Evolutionary conservation across 2,888 invertebrate species (phyloP), one percentile per base, ranked within the genome.

Genomic region (Stomorhina lunata): DNA sequence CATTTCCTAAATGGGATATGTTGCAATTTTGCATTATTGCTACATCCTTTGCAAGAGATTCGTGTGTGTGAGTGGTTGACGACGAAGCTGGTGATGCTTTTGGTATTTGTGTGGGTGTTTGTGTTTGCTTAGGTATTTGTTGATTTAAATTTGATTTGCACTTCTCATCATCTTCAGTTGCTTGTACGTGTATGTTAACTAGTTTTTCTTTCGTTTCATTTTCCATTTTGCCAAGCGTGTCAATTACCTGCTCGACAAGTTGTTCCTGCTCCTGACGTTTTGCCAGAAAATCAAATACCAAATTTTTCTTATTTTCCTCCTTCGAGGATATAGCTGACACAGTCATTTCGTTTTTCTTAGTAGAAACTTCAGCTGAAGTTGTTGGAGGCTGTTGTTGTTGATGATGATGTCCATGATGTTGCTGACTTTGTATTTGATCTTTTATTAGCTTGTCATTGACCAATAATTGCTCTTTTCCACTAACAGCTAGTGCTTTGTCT

Each of bases 401-500:
- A 15, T 45, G 57, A 3, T 20, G n/a, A 32, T 63, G 68, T 17
- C 34, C 59, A n/a, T 1, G 53, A 34, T 22, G 12, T 40, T 68
- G 77, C 29, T 65, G 72, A 17, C 37, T 66, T 48, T 63, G 48
- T 55, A 22, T 59, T 50, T 63, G 45, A 53, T 63, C 29, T 20
- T 53, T 78, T 76, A 83, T 76, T 72, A 57, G 55, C 80, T 69
- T 65, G 45, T 68, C 61, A 61, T 55, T 63, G 69, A 48, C 66
- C 78, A 32, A 85, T 82, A 88, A 84, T 83, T 88, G 87, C 81
- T 89, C 88, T 81, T 88, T 86, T 72, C 84, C 86, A 65, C 86
- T 85, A 83, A 86, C 86, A 61, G 48, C 48, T 45, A 22, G 71
- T 55, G 57, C 40, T 37, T 40, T 32, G 22, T 15, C 27, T 50